Evolutionary conservation across 1,140 invertebrate species (phyloP).

Genomic region (Tenebrio molitor): DNA sequence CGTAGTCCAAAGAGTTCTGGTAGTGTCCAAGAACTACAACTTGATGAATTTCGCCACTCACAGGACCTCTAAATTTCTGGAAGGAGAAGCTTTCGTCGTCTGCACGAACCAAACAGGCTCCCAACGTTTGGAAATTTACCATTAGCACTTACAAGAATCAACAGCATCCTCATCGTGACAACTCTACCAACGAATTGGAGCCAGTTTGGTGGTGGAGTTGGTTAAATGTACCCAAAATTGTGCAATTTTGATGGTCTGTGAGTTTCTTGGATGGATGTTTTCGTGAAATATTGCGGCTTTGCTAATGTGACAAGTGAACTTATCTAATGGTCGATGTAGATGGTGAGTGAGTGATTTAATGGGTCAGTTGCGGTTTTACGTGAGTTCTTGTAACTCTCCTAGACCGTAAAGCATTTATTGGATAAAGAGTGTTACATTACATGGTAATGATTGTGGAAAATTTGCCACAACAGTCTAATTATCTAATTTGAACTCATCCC

Average conservation of each 20-base stretch:
- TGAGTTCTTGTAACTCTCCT: neutral
- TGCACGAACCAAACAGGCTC: neutral
- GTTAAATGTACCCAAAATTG: no score
- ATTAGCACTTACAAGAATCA: no score
- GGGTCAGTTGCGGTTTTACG: constrained; percentile 14
- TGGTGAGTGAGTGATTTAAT: constrained; percentile 3
- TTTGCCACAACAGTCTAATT: neutral
- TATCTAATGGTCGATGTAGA: constrained; percentile 1
- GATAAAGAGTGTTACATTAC: neutral
- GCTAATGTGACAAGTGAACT: constrained; percentile 3
- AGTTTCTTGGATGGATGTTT: no score
- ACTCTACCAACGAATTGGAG: no score
- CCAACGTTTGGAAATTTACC: neutral
- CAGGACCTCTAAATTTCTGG: constrained; percentile 75
- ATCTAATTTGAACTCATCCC: constrained; percentile 3
- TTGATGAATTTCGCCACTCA: constrained; percentile 72
- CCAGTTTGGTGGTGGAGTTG: no score
- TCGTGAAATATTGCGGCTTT: neutral
- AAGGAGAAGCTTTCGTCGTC: constrained; percentile 72
- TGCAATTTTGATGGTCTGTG: constrained; percentile 5
- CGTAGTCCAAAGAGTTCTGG: constrained; percentile 63
- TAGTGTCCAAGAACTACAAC: constrained; percentile 56
- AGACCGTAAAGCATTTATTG: neutral
- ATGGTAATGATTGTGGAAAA: neutral
- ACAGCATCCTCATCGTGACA: no score